Conservation (phyloP, 2,113 vertebrate genomes). For the Tilapia sparmanii region DNA sequence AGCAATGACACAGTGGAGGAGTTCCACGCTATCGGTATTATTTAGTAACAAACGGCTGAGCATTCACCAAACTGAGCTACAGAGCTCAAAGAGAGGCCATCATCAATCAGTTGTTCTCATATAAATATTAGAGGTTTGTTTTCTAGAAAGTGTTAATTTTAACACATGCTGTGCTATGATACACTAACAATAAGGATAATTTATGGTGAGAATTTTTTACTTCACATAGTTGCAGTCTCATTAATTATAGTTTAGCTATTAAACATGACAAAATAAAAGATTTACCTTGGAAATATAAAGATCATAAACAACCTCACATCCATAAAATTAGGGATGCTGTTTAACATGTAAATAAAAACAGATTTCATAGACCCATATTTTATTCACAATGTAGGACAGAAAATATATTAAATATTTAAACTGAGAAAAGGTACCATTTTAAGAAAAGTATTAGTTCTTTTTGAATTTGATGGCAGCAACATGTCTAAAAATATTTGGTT, state of each 20-base stretch:
- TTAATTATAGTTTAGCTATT: background rate
- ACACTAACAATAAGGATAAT: background rate
- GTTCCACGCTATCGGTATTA: background rate
- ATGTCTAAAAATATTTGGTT: background rate
- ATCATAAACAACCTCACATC: background rate
- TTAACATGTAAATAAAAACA: background rate
- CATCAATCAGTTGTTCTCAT: background rate
- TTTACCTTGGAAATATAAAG: background rate
- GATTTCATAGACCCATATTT: background rate
- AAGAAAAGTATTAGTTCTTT: background rate
- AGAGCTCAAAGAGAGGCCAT: background rate
- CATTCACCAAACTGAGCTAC: background rate
- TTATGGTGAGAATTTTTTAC: background rate
- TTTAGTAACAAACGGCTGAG: background rate
- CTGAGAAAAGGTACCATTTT: background rate
- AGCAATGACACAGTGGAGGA: background rate
- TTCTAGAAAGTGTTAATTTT: background rate
- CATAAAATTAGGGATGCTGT: background rate
- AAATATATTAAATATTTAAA: background rate
- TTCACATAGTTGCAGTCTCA: background rate
- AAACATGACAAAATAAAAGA: background rate
- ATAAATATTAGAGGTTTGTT: background rate
- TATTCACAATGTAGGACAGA: too few species aligned
- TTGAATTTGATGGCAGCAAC: background rate
- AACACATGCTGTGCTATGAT: background rate